Evolutionary conservation across 2,113 vertebrate species (phyloP).

Genomic region (Castor canadensis): DNA sequence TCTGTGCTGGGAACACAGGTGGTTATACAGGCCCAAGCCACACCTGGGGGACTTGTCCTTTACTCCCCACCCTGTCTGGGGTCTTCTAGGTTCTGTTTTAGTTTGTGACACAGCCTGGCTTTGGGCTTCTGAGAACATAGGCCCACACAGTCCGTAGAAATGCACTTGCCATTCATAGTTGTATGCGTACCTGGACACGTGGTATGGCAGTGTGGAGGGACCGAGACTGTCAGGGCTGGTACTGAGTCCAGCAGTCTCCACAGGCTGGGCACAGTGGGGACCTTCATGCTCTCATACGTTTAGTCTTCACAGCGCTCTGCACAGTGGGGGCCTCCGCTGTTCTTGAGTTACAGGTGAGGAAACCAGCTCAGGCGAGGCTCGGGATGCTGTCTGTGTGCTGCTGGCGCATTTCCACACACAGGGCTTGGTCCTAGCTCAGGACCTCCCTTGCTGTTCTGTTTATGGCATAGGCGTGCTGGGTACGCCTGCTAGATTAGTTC

Average conservation of each 20-base stretch:
- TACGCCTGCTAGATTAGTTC: background rate
- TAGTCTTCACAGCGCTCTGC: background rate
- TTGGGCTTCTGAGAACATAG: background rate
- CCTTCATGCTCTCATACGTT: background rate
- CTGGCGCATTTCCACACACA: no score
- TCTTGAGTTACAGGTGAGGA: background rate
- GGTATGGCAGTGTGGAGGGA: no score
- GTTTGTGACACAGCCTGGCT: background rate
- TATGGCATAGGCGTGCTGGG: no score
- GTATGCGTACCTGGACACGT: no score
- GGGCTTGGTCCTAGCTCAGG: no score
- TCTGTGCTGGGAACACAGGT: background rate
- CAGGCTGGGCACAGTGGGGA: fast-evolving
- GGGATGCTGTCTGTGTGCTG: no score
- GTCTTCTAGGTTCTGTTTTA: background rate
- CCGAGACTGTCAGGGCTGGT: fast-evolving
- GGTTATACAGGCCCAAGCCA: background rate
- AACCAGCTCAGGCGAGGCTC: background rate
- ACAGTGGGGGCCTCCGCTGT: fast-evolving
- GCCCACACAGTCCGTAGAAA: background rate
- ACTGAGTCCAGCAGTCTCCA: fast-evolving
- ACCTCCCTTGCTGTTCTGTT: no score
- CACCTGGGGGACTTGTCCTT: background rate
- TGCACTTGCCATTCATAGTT: no score
- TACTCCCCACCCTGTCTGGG: background rate